Conservation (phyloP, 2,888 invertebrate species). For the Hofmannophila pseudospretella region DNA sequence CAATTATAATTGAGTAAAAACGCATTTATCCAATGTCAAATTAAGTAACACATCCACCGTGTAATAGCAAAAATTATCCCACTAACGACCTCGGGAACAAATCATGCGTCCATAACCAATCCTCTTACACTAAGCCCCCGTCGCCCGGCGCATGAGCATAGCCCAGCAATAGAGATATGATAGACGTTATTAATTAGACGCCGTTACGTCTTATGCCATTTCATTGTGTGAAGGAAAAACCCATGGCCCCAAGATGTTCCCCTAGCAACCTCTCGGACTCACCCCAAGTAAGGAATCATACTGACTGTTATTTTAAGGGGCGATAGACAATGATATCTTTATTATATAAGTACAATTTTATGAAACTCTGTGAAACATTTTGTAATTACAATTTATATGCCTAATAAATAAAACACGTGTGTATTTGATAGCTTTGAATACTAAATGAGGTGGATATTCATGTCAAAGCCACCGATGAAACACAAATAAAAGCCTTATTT, state of each 20-base stretch:
- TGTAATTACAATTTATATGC: too few relatives aligned
- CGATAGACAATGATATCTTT: background rate
- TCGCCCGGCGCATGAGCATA: conserved; percentile 37
- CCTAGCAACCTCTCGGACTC: conserved; percentile 27
- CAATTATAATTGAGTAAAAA: too few relatives aligned
- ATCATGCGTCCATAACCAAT: conserved; percentile 67
- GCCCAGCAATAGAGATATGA: conserved; percentile 73
- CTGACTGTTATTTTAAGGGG: conserved; percentile 7
- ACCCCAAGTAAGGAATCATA: conserved; percentile 17
- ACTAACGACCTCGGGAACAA: conserved; percentile 60
- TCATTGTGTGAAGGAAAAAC: conserved; percentile 66
- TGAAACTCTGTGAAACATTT: too few relatives aligned
- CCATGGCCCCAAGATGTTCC: conserved; percentile 46
- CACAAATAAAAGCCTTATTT: too few relatives aligned
- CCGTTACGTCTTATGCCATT: conserved; percentile 71
- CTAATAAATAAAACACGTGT: too few relatives aligned
- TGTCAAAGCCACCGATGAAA: too few relatives aligned
- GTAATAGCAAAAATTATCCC: conserved; percentile 48
- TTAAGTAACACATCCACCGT: too few relatives aligned
- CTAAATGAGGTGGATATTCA: too few relatives aligned
- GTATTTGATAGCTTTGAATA: too few relatives aligned
- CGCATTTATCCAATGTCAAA: too few relatives aligned
- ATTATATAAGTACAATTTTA: too few relatives aligned
- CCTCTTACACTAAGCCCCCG: conserved; percentile 66
- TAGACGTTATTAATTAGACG: conserved; percentile 76